phyloP scores from a whole-genome alignment of 1,140 invertebrate species.

The Lasioglossum albipes region DNA sequence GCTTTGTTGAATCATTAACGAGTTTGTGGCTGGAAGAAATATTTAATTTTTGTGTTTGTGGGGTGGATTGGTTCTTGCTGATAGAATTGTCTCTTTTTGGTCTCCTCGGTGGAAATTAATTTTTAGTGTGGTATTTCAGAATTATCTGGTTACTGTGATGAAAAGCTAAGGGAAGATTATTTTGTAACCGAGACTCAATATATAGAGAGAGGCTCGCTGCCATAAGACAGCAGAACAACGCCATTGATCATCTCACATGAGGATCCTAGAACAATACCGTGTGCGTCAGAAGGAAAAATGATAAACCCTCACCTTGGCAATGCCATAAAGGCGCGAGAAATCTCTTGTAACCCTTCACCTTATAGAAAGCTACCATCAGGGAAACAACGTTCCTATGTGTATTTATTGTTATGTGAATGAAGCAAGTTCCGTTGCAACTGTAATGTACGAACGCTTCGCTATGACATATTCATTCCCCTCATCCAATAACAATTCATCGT shows the following conservation, averaged over 20 bases:
- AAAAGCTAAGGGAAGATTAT: too few relatives aligned
- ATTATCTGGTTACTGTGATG: too few relatives aligned
- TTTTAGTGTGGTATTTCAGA: too few relatives aligned
- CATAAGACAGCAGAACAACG: background rate
- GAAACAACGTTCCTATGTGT: background rate
- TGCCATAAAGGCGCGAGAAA: background rate
- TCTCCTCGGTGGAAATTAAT: too few relatives aligned
- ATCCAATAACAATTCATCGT: constrained; percentile 3
- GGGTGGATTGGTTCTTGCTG: too few relatives aligned
- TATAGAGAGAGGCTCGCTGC: background rate
- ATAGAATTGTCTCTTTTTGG: too few relatives aligned
- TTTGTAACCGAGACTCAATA: too few relatives aligned
- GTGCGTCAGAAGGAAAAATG: background rate
- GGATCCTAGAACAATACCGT: background rate
- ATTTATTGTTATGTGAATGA: background rate
- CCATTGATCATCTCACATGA: background rate
- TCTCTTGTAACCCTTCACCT: background rate
- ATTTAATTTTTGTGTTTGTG: too few relatives aligned
- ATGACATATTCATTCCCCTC: background rate
- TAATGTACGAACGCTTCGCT: background rate
- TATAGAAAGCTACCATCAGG: background rate
- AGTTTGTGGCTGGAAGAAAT: too few relatives aligned
- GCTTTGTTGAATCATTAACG: too few relatives aligned
- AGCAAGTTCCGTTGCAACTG: background rate
- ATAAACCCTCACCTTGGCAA: background rate